Evolutionary conservation across 2,888 invertebrate species (phyloP).

Genomic region (Frankliniella intonsa): DNA sequence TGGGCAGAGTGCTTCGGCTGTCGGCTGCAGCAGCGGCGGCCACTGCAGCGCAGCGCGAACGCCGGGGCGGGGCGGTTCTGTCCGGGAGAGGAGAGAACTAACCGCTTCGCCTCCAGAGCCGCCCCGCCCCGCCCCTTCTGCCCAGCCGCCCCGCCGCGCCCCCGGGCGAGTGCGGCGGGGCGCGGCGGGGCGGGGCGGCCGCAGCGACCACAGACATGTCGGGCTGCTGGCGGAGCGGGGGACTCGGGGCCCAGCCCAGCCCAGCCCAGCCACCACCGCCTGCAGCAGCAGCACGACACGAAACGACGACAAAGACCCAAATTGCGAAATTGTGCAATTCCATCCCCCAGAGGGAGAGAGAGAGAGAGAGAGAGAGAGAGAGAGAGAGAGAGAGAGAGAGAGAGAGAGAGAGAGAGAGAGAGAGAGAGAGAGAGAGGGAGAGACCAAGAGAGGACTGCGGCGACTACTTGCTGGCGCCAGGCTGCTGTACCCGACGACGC

Average conservation of each 20-base stretch:
- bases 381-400: too few species aligned
- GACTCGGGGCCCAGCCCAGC: not conserved
- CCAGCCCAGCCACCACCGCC: not conserved
- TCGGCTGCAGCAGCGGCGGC: not conserved
- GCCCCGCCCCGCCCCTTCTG: not conserved
- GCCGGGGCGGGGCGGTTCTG: too few species aligned
- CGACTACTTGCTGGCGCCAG: too few species aligned
- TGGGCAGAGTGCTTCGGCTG: not conserved
- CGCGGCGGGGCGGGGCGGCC: not conserved
- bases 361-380: too few species aligned
- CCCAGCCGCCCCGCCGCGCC: not conserved
- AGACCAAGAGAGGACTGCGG: too few species aligned
- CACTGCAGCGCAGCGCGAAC: not conserved
- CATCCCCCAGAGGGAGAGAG: not conserved
- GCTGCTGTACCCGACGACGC: too few species aligned
- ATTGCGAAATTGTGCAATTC: constrained; percentile 24
- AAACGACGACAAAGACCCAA: constrained; percentile 22
- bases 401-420: too few species aligned
- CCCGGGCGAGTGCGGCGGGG: not conserved
- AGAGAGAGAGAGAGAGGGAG: too few species aligned
- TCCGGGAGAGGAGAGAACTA: too few species aligned
- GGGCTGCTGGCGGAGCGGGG: too few species aligned
- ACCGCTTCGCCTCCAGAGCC: not conserved
- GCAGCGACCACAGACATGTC: not conserved
- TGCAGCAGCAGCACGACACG: not conserved